These are phyloP conservation scores for Aethina tumida DNA, from an alignment of 1,140 invertebrate genomes.

Conservation along the genomic window DNA sequence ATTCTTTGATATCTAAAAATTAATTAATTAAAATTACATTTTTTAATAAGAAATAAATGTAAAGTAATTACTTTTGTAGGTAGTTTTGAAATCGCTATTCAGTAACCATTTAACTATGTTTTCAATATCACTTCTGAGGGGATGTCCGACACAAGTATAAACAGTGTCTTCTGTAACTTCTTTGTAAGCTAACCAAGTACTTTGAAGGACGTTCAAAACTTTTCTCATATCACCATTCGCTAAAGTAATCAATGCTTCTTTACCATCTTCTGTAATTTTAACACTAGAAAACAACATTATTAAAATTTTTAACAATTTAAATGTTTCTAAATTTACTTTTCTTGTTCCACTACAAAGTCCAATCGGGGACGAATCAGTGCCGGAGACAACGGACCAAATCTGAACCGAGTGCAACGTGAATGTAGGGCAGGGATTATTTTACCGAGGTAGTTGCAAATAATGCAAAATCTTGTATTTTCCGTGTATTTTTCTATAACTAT, in stretches of 20 bases:
- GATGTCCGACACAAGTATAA: constrained; percentile 95
- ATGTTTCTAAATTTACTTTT: constrained; percentile 57
- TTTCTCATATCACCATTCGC: constrained; percentile 97
- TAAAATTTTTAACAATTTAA: constrained; percentile 7
- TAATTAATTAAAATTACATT: constrained; percentile 1
- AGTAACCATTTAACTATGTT: constrained; percentile 82
- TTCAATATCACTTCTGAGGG: constrained; percentile 80
- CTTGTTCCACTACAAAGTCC: constrained; percentile 72
- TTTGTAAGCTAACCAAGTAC: constrained; percentile 68
- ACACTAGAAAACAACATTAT: constrained; percentile 48
- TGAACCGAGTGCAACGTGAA: constrained; percentile 93
- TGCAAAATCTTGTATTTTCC: constrained; percentile 95
- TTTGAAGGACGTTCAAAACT: constrained; percentile 92
- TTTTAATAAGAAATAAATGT: neutral
- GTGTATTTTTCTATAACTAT: constrained; percentile 95
- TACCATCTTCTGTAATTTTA: constrained; percentile 80
- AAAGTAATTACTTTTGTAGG: constrained; percentile 69
- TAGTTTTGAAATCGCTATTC: constrained; percentile 70
- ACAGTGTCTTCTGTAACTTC: constrained; percentile 85
- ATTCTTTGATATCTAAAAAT: constrained; percentile 63
- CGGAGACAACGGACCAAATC: constrained; percentile 83
- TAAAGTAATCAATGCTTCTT: constrained; percentile 80
- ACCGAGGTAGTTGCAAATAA: constrained; percentile 97
- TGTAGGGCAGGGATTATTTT: constrained; percentile 98
- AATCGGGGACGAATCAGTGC: constrained; percentile 87